These are phyloP conservation scores for Sphaeridia pumilis DNA, from an alignment of 2,888 invertebrate species.

Conservation along the genomic window DNA sequence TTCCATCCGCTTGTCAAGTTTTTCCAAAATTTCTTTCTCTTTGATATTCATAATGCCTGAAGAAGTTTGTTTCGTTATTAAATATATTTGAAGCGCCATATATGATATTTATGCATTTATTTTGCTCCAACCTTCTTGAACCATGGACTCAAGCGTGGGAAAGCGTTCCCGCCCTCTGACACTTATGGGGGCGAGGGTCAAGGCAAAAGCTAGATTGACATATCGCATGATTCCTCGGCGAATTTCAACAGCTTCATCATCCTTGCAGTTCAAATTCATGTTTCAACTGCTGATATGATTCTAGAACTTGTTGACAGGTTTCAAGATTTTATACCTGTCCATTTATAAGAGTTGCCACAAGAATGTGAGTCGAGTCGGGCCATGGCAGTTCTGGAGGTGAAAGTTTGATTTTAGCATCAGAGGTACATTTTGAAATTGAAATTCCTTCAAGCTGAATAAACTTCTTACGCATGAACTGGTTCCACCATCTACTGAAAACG, in stretches of 20 bases:
- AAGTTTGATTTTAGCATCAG: too few species aligned
- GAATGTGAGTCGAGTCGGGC: constrained; percentile 76
- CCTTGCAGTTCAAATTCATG: too few species aligned
- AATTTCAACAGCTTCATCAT: constrained; percentile 68
- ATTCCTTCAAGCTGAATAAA: not conserved
- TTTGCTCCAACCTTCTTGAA: constrained; percentile 60
- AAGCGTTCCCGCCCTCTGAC: constrained; percentile 78
- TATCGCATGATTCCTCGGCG: constrained; percentile 70
- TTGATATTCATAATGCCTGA: constrained; percentile 38
- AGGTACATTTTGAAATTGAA: too few species aligned
- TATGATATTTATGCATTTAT: not conserved
- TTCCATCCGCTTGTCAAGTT: constrained; percentile 37
- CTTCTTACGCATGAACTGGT: constrained; percentile 56
- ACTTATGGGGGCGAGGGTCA: constrained; percentile 73
- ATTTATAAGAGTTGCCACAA: constrained; percentile 67
- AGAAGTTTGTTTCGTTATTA: not conserved
- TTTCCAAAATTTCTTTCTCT: constrained; percentile 39
- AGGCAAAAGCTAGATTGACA: constrained; percentile 66
- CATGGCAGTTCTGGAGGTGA: constrained; percentile 55
- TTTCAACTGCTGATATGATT: too few species aligned
- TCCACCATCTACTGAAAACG: constrained; percentile 79
- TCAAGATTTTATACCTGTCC: too few species aligned
- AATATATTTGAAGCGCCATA: not conserved
- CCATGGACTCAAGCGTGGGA: constrained; percentile 66
- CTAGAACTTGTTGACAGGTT: too few species aligned